These are phyloP conservation scores for Merluccius polli DNA, from an alignment of 2,797 vertebrate species.

Conservation along the genomic window DNA sequence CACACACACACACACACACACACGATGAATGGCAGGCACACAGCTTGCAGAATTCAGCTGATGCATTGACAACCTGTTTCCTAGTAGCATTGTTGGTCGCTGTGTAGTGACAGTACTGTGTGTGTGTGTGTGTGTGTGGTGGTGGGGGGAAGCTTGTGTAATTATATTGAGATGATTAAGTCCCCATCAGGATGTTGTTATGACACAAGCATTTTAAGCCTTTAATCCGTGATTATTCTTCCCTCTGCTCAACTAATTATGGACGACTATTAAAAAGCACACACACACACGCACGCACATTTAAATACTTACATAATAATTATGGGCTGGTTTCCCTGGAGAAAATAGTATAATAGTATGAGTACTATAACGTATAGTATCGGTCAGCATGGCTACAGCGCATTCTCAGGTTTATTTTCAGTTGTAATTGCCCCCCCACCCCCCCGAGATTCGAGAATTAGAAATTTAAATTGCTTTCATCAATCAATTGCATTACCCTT, in stretches of 20 bases:
- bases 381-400: neutral
- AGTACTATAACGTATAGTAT: neutral
- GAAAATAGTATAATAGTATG: neutral
- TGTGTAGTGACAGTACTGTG: conserved; percentile 12
- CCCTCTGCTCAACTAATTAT: conserved; percentile 64
- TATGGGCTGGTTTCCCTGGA: conserved; percentile 57
- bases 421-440: neutral
- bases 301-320: conserved; percentile 40
- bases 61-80: conserved; percentile 34
- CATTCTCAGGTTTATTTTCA: neutral
- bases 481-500: neutral
- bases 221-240: conserved; percentile 71
- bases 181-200: conserved; percentile 64
- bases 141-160: conserved; percentile 13
- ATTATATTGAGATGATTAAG: conserved; percentile 52
- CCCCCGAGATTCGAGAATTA: too few species aligned
- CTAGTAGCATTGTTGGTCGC: neutral
- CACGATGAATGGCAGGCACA: conserved; percentile 23
- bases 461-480: neutral
- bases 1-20: conserved; percentile 8
- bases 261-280: conserved; percentile 57
- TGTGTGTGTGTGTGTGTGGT: neutral
- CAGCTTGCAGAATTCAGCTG: conserved; percentile 28
- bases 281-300: conserved; percentile 13
- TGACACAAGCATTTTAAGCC: conserved; percentile 63